phyloP scores from a whole-genome alignment of 1,140 invertebrate species.

The Anastatus disparis region DNA sequence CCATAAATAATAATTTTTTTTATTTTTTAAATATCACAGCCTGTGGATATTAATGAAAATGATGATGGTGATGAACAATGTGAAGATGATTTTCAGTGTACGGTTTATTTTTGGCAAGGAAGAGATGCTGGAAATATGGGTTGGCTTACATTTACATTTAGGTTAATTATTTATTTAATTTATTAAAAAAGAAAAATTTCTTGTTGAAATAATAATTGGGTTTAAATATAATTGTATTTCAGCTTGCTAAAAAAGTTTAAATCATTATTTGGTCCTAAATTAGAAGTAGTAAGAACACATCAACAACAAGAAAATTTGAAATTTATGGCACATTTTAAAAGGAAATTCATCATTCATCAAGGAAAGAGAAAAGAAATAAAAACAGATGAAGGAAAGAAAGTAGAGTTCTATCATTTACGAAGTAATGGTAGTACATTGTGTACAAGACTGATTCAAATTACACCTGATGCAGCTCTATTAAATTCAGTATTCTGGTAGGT shows the following conservation, averaged over 20 bases:
- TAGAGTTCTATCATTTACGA: slow-evolving; percentile 94
- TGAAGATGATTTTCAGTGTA: slow-evolving; percentile 93
- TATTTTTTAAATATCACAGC: slow-evolving; percentile 53
- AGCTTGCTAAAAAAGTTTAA: slow-evolving; percentile 98
- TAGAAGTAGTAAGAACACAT: slow-evolving; percentile 97
- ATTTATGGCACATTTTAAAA: slow-evolving; percentile 97
- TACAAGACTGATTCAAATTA: slow-evolving; percentile 92
- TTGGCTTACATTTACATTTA: slow-evolving; percentile 99
- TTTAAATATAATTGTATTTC: slow-evolving; percentile 32
- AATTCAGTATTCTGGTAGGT: slow-evolving; percentile 88
- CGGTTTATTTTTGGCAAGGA: slow-evolving; percentile 99
- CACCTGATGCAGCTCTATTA: slow-evolving; percentile 79
- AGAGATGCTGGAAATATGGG: slow-evolving; percentile 98
- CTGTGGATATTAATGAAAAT: slow-evolving; percentile 71
- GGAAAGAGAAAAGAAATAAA: slow-evolving; percentile 82
- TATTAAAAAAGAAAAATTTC: slow-evolving; percentile 20
- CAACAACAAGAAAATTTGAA: slow-evolving; percentile 99
- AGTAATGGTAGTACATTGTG: slow-evolving; percentile 96
- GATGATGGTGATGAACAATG: slow-evolving; percentile 75
- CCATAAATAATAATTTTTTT: slow-evolving; percentile 33
- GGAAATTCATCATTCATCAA: slow-evolving; percentile 92
- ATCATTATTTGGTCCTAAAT: slow-evolving; percentile 90
- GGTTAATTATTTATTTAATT: slow-evolving; percentile 60
- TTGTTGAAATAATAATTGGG: slow-evolving; percentile 12
- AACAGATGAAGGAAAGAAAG: slow-evolving; percentile 69